These are phyloP conservation scores for Hydriomena furcata DNA, from an alignment of 2,888 invertebrate species.

Conservation along the genomic window DNA sequence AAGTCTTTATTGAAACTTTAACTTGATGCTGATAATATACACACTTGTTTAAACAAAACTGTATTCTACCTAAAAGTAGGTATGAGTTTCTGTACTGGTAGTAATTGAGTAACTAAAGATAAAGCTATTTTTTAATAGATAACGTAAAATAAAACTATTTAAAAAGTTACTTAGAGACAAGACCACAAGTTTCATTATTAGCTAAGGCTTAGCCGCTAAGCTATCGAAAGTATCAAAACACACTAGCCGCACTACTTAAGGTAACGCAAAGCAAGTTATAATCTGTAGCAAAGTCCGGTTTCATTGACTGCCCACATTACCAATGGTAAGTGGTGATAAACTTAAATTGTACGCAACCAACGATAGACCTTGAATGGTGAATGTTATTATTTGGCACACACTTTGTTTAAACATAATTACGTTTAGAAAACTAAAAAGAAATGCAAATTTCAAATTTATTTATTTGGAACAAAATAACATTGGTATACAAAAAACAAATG, in stretches of 20 bases:
- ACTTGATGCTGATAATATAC: conserved; percentile 10
- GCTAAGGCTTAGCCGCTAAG: background rate
- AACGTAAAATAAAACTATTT: too few relatives aligned
- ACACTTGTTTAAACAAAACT: too few relatives aligned
- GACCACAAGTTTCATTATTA: too few relatives aligned
- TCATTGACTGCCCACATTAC: conserved; percentile 28
- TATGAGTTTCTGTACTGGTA: too few relatives aligned
- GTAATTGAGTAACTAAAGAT: too few relatives aligned
- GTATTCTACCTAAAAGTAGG: too few relatives aligned
- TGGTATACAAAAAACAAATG: too few relatives aligned
- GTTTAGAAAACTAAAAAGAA: too few relatives aligned
- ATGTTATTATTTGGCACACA: conserved; percentile 16
- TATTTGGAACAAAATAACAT: too few relatives aligned
- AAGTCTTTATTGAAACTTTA: conserved; percentile 15
- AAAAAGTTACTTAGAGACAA: too few relatives aligned
- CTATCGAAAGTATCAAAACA: conserved; percentile 16
- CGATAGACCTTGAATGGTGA: conserved; percentile 27
- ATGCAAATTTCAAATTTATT: too few relatives aligned
- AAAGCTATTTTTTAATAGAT: too few relatives aligned
- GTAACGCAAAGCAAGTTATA: conserved; percentile 14
- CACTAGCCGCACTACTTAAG: conserved; percentile 1
- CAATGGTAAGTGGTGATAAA: conserved; percentile 27
- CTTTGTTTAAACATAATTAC: conserved; percentile 9
- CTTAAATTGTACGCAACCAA: conserved; percentile 25
- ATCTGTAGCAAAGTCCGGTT: conserved; percentile 26